Base-by-base conservation (phyloP, 2,888 invertebrate species). In the Xylota sylvarum region DNA sequence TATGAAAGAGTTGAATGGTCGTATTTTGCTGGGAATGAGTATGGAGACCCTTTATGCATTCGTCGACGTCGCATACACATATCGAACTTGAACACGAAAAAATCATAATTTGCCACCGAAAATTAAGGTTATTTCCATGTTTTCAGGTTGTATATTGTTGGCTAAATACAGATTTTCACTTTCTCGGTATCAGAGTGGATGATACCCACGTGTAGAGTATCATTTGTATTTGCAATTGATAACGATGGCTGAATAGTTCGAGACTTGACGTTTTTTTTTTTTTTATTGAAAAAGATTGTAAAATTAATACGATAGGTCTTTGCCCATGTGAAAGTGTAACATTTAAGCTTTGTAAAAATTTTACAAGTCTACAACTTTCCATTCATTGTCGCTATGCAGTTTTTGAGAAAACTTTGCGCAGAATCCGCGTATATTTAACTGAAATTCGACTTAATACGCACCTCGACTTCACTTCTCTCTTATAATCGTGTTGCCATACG, bases 31-130 rank as follows among this genome's bases (percentile, higher is more conserved):
- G 48, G 4, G 32, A 40, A 52, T 52, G 10, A 1, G 35, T 35
- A 4, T 32, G 3, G 52, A 23, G 64, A 76, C 76, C 76, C 48
- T 65, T 76, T n/a, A n/a, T n/a, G n/a, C n/a, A n/a, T n/a, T n/a
- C n/a, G n/a, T n/a, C n/a, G n/a, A n/a, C n/a, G n/a, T 64, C 23
- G 40, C 27, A 14, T 40, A 12, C 40, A 50, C 19, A 50, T 48
- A 48, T 50, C 10, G 43, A 43, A n/a, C n/a, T 40, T 40, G 5
- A 5, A n/a, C n/a, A n/a, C 12, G n/a, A 40, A n/a, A n/a, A 43
- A 32, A 48, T 50, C 17, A 40, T n/a, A n/a, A n/a, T 23, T 32
- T 19, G 12, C 19, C 17, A 10, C n/a, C 9, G 43, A n/a, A 70
- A n/a, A 70, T 56, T 52, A 19, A 46, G 55, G 69, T 70, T 56